Evolutionary conservation across 1,140 invertebrate genomes (phyloP), one percentile per base, ranked within the genome.

Genomic region (Platyura marginata): DNA sequence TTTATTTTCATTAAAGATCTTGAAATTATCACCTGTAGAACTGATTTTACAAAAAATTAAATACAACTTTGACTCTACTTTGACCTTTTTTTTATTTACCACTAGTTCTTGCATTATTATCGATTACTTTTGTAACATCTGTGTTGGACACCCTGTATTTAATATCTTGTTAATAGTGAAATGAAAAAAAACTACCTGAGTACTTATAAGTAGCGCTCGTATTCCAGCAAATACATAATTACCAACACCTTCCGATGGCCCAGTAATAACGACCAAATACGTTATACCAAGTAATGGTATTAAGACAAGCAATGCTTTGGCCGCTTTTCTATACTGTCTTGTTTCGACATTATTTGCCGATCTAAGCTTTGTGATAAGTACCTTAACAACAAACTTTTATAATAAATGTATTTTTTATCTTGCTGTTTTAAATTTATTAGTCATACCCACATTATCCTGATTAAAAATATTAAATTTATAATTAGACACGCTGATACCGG

Each of bases 381-480:
- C 82, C 82, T 85, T 55, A 21, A 50, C 47, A 33, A 13, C 44
- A 44, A 44, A 35, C 21, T 37, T 43, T 38, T 20, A 20, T 13
- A 41, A 19, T 11, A 33, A 33, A 42, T 19, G 19, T 11, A 38
- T 10, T 18, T 20, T 38, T 38, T 38, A 2, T 11, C 15, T 38
- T 38, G 4, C 19, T 38, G 10, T 18, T 38, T 20, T 34, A 25
- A 37, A 33, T 21, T 4, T 15, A 5, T 33, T 8, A 32, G 11
- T 76, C 79, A 71, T 51, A 87, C 87, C 84, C 85, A 90, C 80
- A 95, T 91, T 51, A 95, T 92, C 62, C 79, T 77, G 47, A 79
- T 66, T 35, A 93, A 73, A 60, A 94, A 93, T 44, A 90, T 68
- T 2, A 88, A 70, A 60, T 95, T 95, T 36, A 86, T 65, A 44